Evolutionary conservation across 2,113 vertebrate genomes (phyloP), one percentile per base, ranked within the genome.

Genomic region (Mus musculus): DNA sequence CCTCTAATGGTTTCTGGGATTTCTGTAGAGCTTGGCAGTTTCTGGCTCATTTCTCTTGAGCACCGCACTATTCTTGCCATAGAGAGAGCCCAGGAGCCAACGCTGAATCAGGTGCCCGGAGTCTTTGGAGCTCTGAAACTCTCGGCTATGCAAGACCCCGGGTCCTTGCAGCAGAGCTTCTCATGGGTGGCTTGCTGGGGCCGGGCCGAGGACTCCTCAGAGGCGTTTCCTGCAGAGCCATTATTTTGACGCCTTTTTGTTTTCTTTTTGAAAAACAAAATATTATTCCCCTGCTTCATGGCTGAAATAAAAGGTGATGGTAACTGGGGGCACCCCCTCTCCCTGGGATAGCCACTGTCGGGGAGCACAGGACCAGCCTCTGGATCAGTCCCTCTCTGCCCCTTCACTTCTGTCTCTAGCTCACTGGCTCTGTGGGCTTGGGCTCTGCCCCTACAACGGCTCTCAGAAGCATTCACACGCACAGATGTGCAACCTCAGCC

Each of bases 11-110:
- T n/a, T 61, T 4, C 71, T 86, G 84, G 71, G 84, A 69, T 80
- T 94, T 95, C 96, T 91, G 19, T 73, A 59, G 59, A 69, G 90
- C 33, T 67, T 69, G 33, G 52, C 49, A 17, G 3, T 89, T 73
- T 87, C 59, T 76, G 36, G 59, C 81, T 85, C 78, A 52, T 49
- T 28, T 28, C 73, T 84, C 73, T 59, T 67, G 73, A 96, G 69
- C 61, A 46, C 61, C 5, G 24, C 42, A 16, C 11, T n/a, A 12
- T 85, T 91, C 69, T 84, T 61, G 1, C 17, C 65, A 4, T 16
- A n/a, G 82, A 82, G 10, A n/a, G 77, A 77, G 11, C 76, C 33
- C n/a, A 92, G 73, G 36, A 65, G 46, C 61, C 78, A 69, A 72
- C 30, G 14, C 0, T 9, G 54, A 73, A 46, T 87, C 12, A 39